phyloP scores from a whole-genome alignment of 2,113 vertebrate genomes.

The Talpa occidentalis region DNA sequence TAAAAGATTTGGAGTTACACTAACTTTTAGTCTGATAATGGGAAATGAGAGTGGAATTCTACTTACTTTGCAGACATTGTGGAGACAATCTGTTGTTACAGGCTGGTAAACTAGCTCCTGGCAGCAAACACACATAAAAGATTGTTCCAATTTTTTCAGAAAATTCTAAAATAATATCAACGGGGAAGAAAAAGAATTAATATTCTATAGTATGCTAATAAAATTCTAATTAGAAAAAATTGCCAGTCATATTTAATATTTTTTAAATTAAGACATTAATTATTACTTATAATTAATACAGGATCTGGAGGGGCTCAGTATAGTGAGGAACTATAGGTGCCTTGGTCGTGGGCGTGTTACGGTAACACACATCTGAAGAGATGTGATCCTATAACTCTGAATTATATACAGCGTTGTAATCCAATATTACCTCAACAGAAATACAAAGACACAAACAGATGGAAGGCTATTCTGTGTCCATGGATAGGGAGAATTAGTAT shows the following conservation, averaged over 20 bases:
- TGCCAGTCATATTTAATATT: neutral
- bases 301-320: too few species aligned
- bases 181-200: constrained; percentile 57
- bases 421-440: too few species aligned
- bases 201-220: neutral
- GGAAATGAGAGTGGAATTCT: neutral
- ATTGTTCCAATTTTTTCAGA: constrained; percentile 97
- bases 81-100: constrained; percentile 96
- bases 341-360: too few species aligned
- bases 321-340: too few species aligned
- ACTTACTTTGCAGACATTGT: constrained; percentile 98
- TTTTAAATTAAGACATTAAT: neutral
- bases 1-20: neutral
- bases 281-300: too few species aligned
- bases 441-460: too few species aligned
- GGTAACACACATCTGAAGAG: too few species aligned
- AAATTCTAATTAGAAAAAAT: constrained; percentile 39
- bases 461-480: too few species aligned
- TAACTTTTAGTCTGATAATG: neutral
- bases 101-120: constrained; percentile 98
- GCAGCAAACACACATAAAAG: constrained; percentile 99
- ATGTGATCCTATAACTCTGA: too few species aligned
- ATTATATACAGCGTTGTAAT: too few species aligned
- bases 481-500: too few species aligned
- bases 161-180: constrained; percentile 91